A percentile compares a stretch with the other conserved stretches of the same genome.
Evolutionary conservation across 2,888 invertebrate genomes (phyloP).

Genomic region (Quadriops clusia): DNA sequence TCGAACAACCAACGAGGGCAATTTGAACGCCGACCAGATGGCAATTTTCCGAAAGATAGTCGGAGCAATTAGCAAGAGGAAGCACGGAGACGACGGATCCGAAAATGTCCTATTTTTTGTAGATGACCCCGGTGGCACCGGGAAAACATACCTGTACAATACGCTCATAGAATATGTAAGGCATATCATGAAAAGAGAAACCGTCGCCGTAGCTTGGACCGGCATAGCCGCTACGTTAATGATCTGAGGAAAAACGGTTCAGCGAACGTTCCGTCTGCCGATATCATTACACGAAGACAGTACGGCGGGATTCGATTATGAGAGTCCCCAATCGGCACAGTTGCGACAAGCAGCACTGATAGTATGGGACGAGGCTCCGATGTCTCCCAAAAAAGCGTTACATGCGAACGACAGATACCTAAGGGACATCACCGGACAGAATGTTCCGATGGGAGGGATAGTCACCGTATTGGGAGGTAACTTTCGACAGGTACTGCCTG

Average conservation of each 20-base stretch:
- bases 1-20: too few species aligned
- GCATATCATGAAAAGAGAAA: conserved; percentile 10
- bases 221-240: conserved; percentile 28
- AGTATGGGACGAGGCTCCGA: conserved; percentile 15
- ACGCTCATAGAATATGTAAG: conserved; percentile 16
- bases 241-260: conserved; percentile 28
- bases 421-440: conserved; percentile 8
- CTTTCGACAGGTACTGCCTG: conserved; percentile 17
- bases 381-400: conserved; percentile 12
- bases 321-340: conserved; percentile 6
- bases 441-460: conserved; percentile 13
- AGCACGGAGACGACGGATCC: background rate
- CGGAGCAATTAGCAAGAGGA: background rate
- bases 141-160: conserved; percentile 31
- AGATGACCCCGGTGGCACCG: conserved; percentile 34
- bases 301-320: conserved; percentile 6
- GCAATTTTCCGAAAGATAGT: background rate
- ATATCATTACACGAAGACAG: conserved; percentile 11
- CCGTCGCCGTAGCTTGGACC: conserved; percentile 22
- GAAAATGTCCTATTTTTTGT: conserved; percentile 17
- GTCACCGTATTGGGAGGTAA: conserved; percentile 16
- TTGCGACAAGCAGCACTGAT: conserved; percentile 9
- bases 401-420: conserved; percentile 10
- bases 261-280: conserved; percentile 25
- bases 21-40: background rate